These are phyloP conservation scores for Rana temporaria DNA, from an alignment of 2,113 vertebrate species.

Conservation along the genomic window DNA sequence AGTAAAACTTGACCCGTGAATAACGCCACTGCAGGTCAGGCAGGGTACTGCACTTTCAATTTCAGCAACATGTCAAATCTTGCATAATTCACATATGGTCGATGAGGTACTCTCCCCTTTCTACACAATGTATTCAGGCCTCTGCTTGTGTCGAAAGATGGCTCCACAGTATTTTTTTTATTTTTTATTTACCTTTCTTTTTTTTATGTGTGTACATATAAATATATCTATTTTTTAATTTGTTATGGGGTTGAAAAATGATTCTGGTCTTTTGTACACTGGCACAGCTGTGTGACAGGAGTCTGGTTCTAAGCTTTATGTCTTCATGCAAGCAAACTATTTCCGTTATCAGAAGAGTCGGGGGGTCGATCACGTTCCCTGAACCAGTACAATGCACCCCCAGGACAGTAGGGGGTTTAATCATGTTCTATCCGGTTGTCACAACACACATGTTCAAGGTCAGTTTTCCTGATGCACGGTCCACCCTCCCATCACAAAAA, in stretches of 20 bases:
- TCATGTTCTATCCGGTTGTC: not conserved
- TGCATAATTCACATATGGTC: too few species aligned
- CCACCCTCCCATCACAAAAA: not conserved
- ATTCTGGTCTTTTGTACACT: slow-evolving; percentile 45
- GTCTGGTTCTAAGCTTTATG: slow-evolving; percentile 43
- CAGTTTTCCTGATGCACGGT: slow-evolving; percentile 10
- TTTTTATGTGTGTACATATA: slow-evolving; percentile 46
- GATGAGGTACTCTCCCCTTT: not conserved
- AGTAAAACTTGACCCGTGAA: not conserved
- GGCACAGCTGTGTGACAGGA: slow-evolving; percentile 47
- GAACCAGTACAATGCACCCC: not conserved
- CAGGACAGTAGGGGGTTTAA: not conserved
- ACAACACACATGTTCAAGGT: slow-evolving; percentile 4
- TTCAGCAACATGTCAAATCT: too few species aligned
- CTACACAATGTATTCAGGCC: slow-evolving; percentile 6
- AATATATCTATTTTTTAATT: slow-evolving; percentile 57
- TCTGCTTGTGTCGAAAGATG: not conserved
- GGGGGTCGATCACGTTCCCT: not conserved
- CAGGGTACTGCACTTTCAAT: not conserved
- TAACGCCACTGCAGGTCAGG: not conserved
- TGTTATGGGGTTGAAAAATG: slow-evolving; percentile 28
- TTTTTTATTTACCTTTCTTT: slow-evolving; percentile 21
- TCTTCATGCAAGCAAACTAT: slow-evolving; percentile 54
- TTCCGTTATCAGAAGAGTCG: slow-evolving; percentile 37
- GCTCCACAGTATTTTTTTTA: slow-evolving; percentile 49